A percentile compares a stretch with the other conserved stretches of the same genome.
phyloP scores from a whole-genome alignment of 1,140 invertebrate genomes.

The Lordiphosa stackelbergi region DNA sequence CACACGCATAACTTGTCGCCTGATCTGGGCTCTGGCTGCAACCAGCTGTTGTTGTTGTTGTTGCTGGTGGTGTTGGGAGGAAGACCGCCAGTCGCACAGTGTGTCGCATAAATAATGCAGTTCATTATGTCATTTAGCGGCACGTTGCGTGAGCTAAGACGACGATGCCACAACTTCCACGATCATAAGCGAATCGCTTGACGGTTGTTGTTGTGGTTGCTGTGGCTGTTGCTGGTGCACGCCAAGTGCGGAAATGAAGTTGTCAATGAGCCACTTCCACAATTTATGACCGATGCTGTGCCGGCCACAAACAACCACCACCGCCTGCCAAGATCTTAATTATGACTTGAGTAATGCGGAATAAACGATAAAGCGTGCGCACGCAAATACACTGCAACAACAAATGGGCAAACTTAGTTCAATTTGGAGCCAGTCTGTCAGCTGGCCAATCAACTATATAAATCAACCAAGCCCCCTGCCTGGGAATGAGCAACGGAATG shows the following conservation, averaged over 20 bases:
- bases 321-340: constrained; percentile 72
- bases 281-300: constrained; percentile 68
- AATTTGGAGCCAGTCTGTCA: constrained; percentile 29
- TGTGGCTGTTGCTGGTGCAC: constrained; percentile 38
- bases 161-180: constrained; percentile 31
- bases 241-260: constrained; percentile 73
- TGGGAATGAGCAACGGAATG: constrained; percentile 14
- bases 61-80: constrained; percentile 8
- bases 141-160: constrained; percentile 63
- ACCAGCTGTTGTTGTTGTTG: constrained; percentile 25
- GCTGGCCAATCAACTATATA: constrained; percentile 61
- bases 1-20: constrained; percentile 54
- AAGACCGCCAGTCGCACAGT: constrained; percentile 42
- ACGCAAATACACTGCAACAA: constrained; percentile 68
- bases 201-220: constrained; percentile 8
- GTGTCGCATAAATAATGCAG: constrained; percentile 73
- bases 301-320: constrained; percentile 21
- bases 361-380: constrained; percentile 73
- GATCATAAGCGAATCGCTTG: constrained; percentile 48
- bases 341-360: constrained; percentile 73
- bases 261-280: constrained; percentile 75
- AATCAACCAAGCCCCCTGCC: constrained; percentile 44
- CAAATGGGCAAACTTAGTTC: constrained; percentile 6
- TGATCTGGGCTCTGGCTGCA: constrained; percentile 11
- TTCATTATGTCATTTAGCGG: constrained; percentile 75